A percentile compares a stretch with the other conserved stretches of the same genome.
Evolutionary conservation across 2,888 invertebrate genomes (phyloP).

Genomic region (Catocala fraxini): DNA sequence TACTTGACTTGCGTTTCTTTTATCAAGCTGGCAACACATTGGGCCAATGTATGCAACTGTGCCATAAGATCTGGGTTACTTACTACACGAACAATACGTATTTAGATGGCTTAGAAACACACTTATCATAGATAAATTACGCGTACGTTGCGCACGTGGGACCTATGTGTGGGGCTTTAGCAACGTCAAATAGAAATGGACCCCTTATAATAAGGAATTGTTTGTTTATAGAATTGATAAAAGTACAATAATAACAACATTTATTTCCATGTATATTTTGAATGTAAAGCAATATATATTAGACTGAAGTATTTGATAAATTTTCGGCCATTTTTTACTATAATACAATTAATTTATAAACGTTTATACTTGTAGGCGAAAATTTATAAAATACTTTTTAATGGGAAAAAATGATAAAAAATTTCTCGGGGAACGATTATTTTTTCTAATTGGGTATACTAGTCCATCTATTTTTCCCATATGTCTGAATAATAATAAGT

Average conservation of each 20-base stretch:
- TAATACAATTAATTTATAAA: constrained; percentile 70
- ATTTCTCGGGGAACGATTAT: constrained; percentile 71
- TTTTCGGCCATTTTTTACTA: constrained; percentile 71
- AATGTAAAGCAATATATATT: constrained; percentile 83
- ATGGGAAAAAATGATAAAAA: constrained; percentile 62
- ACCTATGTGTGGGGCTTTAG: constrained; percentile 12
- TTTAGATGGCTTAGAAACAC: not conserved
- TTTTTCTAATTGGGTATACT: constrained; percentile 85
- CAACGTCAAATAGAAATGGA: constrained; percentile 65
- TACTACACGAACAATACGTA: too few species aligned
- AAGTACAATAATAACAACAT: constrained; percentile 70
- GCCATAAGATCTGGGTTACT: constrained; percentile 12
- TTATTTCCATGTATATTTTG: constrained; percentile 79
- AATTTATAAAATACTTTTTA: constrained; percentile 80
- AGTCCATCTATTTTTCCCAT: constrained; percentile 81
- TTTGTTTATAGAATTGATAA: constrained; percentile 69
- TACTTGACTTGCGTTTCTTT: constrained; percentile 24
- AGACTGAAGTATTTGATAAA: constrained; percentile 84
- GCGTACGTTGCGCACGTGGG: too few species aligned
- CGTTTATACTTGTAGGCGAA: constrained; percentile 71
- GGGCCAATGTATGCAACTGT: constrained; percentile 10
- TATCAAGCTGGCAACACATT: constrained; percentile 28
- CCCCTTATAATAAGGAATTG: constrained; percentile 73
- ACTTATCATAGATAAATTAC: not conserved
- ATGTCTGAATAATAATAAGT: constrained; percentile 72